Conservation (phyloP, 1,140 invertebrate genomes). For the Meloidogyne floridensis region DNA sequence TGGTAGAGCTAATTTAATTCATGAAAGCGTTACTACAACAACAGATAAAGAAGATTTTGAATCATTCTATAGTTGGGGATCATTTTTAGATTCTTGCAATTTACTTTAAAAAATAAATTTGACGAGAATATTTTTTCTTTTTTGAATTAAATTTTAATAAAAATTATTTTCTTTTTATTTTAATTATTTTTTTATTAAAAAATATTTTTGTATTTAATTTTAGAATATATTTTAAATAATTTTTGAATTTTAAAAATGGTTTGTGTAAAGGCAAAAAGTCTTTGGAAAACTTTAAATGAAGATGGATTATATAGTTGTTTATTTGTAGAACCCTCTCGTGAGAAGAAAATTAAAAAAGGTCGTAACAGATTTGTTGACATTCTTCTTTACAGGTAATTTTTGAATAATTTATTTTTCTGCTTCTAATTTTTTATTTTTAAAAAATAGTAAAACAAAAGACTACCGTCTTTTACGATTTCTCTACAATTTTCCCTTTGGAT, state of each 20-base stretch:
- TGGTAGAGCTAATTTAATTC: slow-evolving; percentile 49
- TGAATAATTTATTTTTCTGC: neutral
- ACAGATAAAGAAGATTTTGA: neutral
- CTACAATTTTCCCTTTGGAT: slow-evolving; percentile 49
- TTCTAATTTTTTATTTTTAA: slow-evolving; percentile 12
- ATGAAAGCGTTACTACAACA: slow-evolving; percentile 29
- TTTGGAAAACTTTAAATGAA: slow-evolving; percentile 2
- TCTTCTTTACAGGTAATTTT: slow-evolving; percentile 1
- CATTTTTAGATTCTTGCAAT: slow-evolving; percentile 5
- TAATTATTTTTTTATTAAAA: neutral
- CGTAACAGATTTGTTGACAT: neutral
- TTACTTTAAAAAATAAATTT: neutral
- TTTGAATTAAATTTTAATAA: no score
- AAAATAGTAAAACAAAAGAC: slow-evolving; percentile 32
- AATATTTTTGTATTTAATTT: no score
- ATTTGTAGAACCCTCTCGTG: slow-evolving; percentile 5
- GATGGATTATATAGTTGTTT: neutral
- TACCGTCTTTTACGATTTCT: slow-evolving; percentile 39
- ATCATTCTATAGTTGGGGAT: slow-evolving; percentile 5
- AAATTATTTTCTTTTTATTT: neutral
- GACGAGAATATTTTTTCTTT: no score
- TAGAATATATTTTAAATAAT: neutral
- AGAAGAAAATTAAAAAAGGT: neutral
- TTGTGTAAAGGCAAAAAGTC: neutral
- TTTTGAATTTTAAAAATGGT: neutral